Conservation (phyloP, 2,113 vertebrate genomes). For the Silurus asotus region DNA sequence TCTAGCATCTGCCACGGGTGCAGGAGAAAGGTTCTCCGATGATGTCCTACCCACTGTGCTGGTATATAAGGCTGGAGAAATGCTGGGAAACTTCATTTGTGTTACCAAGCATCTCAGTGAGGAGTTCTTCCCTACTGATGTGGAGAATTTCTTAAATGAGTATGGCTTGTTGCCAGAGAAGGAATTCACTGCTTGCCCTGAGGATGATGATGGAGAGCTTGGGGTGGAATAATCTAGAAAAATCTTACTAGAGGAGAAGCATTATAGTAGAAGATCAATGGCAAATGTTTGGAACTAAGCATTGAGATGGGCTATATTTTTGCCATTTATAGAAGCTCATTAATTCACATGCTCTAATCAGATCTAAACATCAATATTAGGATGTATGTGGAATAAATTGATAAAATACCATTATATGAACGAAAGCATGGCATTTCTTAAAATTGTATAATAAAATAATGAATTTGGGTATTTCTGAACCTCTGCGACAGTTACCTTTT, state of each 20-base stretch:
- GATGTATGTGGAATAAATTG: not conserved
- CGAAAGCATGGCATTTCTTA: not conserved
- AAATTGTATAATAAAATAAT: not conserved
- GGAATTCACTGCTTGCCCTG: slow-evolving; percentile 71
- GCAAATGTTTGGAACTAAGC: not conserved
- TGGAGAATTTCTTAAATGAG: slow-evolving; percentile 92
- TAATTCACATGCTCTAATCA: slow-evolving; percentile 14
- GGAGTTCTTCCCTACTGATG: slow-evolving; percentile 91
- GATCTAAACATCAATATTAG: not conserved
- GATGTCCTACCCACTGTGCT: slow-evolving; percentile 88
- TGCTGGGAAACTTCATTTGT: slow-evolving; percentile 91
- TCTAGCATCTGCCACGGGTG: slow-evolving; percentile 83
- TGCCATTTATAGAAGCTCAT: slow-evolving; percentile 1
- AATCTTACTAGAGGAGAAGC: not conserved
- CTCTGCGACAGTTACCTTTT: not conserved
- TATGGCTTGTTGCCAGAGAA: slow-evolving; percentile 92
- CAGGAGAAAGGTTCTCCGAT: slow-evolving; percentile 85
- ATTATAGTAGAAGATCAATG: not conserved
- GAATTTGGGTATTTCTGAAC: not conserved
- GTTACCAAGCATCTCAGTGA: slow-evolving; percentile 83
- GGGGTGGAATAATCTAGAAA: slow-evolving; percentile 75
- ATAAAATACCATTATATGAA: not conserved
- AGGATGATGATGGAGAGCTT: slow-evolving; percentile 61
- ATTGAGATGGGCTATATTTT: not conserved
- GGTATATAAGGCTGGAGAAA: slow-evolving; percentile 93